Evolutionary conservation across 2,888 invertebrate species (phyloP), one percentile per base, ranked within the genome.

Genomic region (Tenthredo mesomela): DNA sequence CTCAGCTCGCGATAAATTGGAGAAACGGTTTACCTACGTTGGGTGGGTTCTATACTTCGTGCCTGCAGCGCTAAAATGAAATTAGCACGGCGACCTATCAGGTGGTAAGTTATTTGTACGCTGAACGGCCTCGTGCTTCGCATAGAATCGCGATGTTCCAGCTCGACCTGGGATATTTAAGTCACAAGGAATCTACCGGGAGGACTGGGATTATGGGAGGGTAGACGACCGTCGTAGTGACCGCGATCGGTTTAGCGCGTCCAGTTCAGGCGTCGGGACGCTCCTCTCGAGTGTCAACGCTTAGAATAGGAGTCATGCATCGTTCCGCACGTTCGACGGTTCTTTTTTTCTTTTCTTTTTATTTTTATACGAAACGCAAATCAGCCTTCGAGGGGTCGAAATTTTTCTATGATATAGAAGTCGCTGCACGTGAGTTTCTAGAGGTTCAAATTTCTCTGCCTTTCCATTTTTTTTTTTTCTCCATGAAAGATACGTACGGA

Each of bases 111-210:
- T 43, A 82, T 82, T 67, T 47, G 82, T 61, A 33, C 80, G 10
- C 15, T 40, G 40, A 40, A 61, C 80, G n/a, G 70, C 82, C 82
- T 82, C 82, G 82, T 70, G 82, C 82, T 82, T 82, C 82, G 67
- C 82, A 80, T 80, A 61, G 82, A 82, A 67, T 82, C 82, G 67
- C 82, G 82, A 67, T 61, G 67, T 47, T 67, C 82, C 82, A 82
- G 80, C 82, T 82, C 67, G 82, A 70, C 82, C 70, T 61, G 67
- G 33, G 65, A 67, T 82, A 82, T 82, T 82, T 82, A 65, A 65
- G 67, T 65, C 67, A 21, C 50, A n/a, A n/a, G 67, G 82, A 82
- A 82, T 82, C 33, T 82, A 9, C 43, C 18, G 47, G 29, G 67
- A 58, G 80, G 58, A 61, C 10, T 80, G 40, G 61, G 61, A 61